Evolutionary conservation across 2,113 vertebrate genomes (phyloP), one percentile per base, ranked within the genome.

Genomic region (Nyctereutes procyonoides): DNA sequence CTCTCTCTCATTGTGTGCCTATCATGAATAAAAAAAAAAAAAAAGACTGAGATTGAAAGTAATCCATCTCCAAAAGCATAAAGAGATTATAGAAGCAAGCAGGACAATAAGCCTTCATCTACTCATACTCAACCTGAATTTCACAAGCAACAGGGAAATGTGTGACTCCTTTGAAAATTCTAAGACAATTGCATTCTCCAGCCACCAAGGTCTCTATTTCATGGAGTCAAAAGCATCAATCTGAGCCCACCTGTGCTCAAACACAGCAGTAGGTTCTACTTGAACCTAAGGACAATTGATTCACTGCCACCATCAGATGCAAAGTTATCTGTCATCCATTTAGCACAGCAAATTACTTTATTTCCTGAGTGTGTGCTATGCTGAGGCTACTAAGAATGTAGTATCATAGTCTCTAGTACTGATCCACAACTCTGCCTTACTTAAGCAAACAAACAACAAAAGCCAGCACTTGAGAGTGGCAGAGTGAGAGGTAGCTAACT

Each of bases 31-130:
- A 38, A 38, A 38, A 38, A 38, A 38, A 38, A 38, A 38, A 38
- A 38, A 19, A 88, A 93, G 81, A n/a, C 5, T 62, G 89, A 67
- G 69, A 60, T 73, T 88, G 88, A 94, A 95, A 81, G 92, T 76
- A 71, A 88, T 62, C 48, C 86, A 38, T 83, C 84, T 86, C 43
- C 8, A 2, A 80, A 76, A 83, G 62, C 30, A 19, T 12, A 56
- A 58, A 88, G 53, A 15, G 14, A 56, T 1, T 16, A 86, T 4
- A 56, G 65, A 53, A 84, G 60, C 69, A 28, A 9, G 62, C 30
- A 24, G 43, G 77, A 76, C 79, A 81, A 56, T 20, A 67, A 67
- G 74, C 5, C 22, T 85, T 69, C n/a, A 10, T 48, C 79, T 74
- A n/a, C n/a, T 58, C 51, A n/a, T n/a, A n/a, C 95, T 88, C 63